These are phyloP conservation scores for Spea multiplicata DNA, from an alignment of 2,113 vertebrate genomes.

Conservation along the genomic window DNA sequence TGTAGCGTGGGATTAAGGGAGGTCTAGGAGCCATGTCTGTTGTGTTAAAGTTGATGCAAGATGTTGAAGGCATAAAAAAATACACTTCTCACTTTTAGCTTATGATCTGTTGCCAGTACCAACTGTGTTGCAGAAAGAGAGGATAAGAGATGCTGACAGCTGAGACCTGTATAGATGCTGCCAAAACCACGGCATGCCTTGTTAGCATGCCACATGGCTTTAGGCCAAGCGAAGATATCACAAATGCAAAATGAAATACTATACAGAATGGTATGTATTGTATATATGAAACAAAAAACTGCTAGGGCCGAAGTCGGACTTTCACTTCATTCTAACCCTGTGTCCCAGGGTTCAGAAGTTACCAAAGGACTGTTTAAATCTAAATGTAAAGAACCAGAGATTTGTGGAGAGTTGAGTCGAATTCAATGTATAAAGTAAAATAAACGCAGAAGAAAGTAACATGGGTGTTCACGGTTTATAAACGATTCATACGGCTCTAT, in stretches of 20 bases:
- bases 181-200: constrained; percentile 60
- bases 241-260: constrained; percentile 59
- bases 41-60: constrained; percentile 56
- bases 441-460: not conserved
- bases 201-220: constrained; percentile 61
- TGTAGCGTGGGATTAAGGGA: constrained; percentile 40
- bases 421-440: not conserved
- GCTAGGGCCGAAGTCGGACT: constrained; percentile 52
- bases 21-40: constrained; percentile 53
- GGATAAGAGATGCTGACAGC: constrained; percentile 68
- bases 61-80: constrained; percentile 36
- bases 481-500: no score
- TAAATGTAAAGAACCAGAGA: not conserved
- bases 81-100: constrained; percentile 58
- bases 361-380: not conserved
- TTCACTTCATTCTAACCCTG: constrained; percentile 31
- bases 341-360: not conserved
- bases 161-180: constrained; percentile 63
- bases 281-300: constrained; percentile 52
- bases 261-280: constrained; percentile 58
- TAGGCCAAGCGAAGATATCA: constrained; percentile 62
- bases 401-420: not conserved
- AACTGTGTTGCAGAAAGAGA: constrained; percentile 66
- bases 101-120: constrained; percentile 67
- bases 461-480: not conserved